Conservation (phyloP, 2,113 vertebrate species). For the Dascyllus trimaculatus region DNA sequence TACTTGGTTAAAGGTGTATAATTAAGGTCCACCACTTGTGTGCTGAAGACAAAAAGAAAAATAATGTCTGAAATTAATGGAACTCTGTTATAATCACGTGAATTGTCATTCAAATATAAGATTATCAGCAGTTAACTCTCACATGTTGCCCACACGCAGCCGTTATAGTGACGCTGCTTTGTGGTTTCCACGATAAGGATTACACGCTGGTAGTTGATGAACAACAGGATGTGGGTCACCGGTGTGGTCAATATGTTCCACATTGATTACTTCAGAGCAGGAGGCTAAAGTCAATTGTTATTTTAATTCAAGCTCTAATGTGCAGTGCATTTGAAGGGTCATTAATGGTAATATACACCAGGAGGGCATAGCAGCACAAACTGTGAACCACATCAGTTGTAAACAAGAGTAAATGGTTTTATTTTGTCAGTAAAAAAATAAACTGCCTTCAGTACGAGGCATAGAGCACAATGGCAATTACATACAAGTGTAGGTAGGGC, state of each 20-base stretch:
- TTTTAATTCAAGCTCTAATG: constrained; percentile 8
- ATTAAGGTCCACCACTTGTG: not conserved
- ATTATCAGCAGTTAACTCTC: constrained; percentile 1
- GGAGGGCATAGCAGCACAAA: not conserved
- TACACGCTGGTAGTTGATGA: constrained; percentile 10
- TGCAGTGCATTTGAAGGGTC: constrained; percentile 4
- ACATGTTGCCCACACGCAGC: not conserved
- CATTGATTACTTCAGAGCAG: constrained; percentile 37
- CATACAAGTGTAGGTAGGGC: not conserved
- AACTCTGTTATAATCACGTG: constrained; percentile 20
- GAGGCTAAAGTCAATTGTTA: constrained; percentile 15
- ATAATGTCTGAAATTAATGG: not conserved
- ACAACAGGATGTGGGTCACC: constrained; percentile 47
- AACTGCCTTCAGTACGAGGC: constrained; percentile 1
- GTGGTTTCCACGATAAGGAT: constrained; percentile 15
- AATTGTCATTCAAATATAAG: not conserved
- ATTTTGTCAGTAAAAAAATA: constrained; percentile 32
- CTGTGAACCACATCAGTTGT: not conserved
- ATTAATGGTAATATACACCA: not conserved
- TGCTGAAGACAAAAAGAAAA: not conserved
- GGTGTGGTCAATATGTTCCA: constrained; percentile 36
- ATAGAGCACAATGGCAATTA: not conserved
- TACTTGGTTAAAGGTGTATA: not conserved
- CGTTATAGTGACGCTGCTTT: not conserved
- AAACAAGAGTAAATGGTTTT: constrained; percentile 33